phyloP scores from a whole-genome alignment of 1,140 invertebrate genomes.

The Drosophila ficusphila region DNA sequence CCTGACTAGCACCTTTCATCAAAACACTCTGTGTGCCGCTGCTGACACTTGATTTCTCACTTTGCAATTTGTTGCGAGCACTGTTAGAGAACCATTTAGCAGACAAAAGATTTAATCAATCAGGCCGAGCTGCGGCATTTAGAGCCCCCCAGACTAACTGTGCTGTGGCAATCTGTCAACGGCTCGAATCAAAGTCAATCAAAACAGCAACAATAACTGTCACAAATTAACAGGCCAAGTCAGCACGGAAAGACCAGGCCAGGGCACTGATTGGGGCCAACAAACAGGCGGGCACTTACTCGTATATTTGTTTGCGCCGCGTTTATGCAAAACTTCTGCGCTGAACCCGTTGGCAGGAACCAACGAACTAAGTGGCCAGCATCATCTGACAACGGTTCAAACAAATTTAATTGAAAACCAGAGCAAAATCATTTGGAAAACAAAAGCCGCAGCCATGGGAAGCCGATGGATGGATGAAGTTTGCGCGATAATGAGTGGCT shows the following conservation, averaged over 20 bases:
- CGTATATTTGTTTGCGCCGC: slow-evolving; percentile 5
- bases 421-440: slow-evolving; percentile 58
- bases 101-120: slow-evolving; percentile 52
- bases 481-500: slow-evolving; percentile 22
- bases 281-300: slow-evolving; percentile 19
- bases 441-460: slow-evolving; percentile 17
- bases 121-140: slow-evolving; percentile 14
- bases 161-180: slow-evolving; percentile 49
- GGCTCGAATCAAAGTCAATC: slow-evolving; percentile 60
- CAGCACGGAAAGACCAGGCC: slow-evolving; percentile 34
- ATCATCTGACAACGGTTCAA: slow-evolving; percentile 47
- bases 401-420: slow-evolving; percentile 75
- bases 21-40: slow-evolving; percentile 19
- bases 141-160: slow-evolving; percentile 12
- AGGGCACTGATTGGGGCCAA: slow-evolving; percentile 52
- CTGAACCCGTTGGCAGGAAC: slow-evolving; percentile 62
- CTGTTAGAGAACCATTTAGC: slow-evolving; percentile 45
- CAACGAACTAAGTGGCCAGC: slow-evolving; percentile 53
- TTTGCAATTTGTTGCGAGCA: slow-evolving; percentile 23
- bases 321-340: slow-evolving; percentile 26
- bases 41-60: slow-evolving; percentile 23
- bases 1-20: slow-evolving; percentile 14
- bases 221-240: slow-evolving; percentile 60
- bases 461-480: slow-evolving; percentile 43
- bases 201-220: slow-evolving; percentile 71